Base-by-base conservation (phyloP, 2,113 vertebrate species). In the Podarcis muralis region DNA sequence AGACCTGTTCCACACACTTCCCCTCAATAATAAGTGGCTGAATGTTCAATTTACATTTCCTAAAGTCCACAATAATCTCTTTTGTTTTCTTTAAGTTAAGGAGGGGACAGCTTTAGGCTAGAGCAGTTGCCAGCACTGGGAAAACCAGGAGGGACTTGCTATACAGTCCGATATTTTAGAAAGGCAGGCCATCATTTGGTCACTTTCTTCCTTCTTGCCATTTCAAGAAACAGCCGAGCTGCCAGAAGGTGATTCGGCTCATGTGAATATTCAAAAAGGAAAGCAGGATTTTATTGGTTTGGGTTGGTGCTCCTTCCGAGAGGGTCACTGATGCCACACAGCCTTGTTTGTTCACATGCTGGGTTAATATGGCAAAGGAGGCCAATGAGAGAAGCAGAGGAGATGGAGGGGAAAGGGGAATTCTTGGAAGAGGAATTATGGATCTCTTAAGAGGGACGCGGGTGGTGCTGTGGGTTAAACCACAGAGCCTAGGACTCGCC, bases 51-150 rank as follows among this genome's bases (percentile, higher is more conserved):
- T 40, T 40, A 40, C 40, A 40, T 40, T 40, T 40, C 40, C 40
- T 40, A 40, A 40, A 40, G 40, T 5, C 5, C 40, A 40, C 40
- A 40, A 40, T 40, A 40, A 40, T 40, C 40, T 40, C 40, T 40
- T 40, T 40, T 40, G 40, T 40, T 40, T 40, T 40, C 40, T 40
- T 40, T 40, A 40, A 40, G 40, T 40, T 40, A 30, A 91, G 86
- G 91, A 8, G 68, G 27, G 95, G 86, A 92, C 32, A 27, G 83
- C 32, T 92, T 77, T 83, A 76, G 57, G 79, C 68, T 69, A 87
- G 83, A 88, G 77, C 66, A 48, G 77, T 37, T n/a, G 27, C 91
- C 90, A 91, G 87, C 53, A 85, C 79, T 78, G 83, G 35, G 59
- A 48, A 48, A 22, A 59, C 83, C 8, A 3, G 59, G 1, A 4